Conservation (phyloP, 2,888 invertebrate species). For the Nezara viridula region DNA sequence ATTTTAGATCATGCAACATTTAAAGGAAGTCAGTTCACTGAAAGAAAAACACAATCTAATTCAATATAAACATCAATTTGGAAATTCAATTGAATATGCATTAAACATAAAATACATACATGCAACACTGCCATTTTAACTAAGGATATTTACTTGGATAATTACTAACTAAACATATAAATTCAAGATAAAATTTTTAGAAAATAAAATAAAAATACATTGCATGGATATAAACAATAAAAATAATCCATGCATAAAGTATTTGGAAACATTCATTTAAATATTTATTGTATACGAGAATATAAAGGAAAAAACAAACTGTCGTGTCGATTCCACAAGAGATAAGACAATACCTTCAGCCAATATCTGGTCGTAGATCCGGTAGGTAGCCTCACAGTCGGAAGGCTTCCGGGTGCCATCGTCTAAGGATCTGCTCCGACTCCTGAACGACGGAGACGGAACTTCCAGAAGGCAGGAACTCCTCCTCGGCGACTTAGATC, state of each 20-base stretch:
- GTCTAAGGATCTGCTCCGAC: constrained; percentile 85
- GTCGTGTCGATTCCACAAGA: background rate
- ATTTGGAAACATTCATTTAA: background rate
- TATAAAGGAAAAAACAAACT: background rate
- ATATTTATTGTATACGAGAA: background rate
- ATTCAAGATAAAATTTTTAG: background rate
- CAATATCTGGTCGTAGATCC: constrained; percentile 84
- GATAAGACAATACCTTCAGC: constrained; percentile 75
- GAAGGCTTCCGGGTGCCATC: constrained; percentile 74
- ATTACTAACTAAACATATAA: background rate
- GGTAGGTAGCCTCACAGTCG: constrained; percentile 86
- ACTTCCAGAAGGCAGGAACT: constrained; percentile 72
- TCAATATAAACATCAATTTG: background rate
- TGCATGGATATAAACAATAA: background rate
- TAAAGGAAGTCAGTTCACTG: background rate
- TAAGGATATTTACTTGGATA: background rate
- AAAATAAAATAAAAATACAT: background rate
- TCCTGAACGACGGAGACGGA: constrained; percentile 76
- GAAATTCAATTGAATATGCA: background rate
- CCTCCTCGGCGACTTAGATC: constrained; percentile 67
- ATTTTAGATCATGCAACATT: background rate
- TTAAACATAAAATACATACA: background rate
- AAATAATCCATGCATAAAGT: background rate
- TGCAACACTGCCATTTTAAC: constrained; percentile 22
- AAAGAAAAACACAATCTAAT: background rate